Evolutionary conservation across 2,888 invertebrate genomes (phyloP).

Genomic region (Coleophora deauratella): DNA sequence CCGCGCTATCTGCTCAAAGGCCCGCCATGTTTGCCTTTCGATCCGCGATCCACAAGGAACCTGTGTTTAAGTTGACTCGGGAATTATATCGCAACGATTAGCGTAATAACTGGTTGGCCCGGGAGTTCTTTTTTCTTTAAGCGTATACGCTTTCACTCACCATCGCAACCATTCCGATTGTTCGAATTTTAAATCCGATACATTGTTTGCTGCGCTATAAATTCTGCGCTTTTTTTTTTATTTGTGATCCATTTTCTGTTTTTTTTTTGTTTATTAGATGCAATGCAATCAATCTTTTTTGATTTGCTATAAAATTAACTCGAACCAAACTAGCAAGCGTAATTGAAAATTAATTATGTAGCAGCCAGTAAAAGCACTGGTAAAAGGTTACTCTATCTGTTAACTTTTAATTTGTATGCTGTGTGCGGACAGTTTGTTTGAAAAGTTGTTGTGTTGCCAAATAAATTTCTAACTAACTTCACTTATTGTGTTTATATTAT

Average conservation of each 20-base stretch:
- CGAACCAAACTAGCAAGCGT: not conserved
- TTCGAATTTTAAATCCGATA: slow-evolving; percentile 30
- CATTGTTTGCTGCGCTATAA: slow-evolving; percentile 61
- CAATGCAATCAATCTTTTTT: slow-evolving; percentile 30
- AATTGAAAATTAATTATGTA: not conserved
- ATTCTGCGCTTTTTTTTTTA: slow-evolving; percentile 48
- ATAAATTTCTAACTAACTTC: no score
- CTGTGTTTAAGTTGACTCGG: slow-evolving; percentile 74
- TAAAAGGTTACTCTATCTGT: no score
- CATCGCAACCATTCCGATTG: slow-evolving; percentile 47
- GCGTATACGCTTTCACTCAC: slow-evolving; percentile 51
- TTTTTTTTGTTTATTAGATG: no score
- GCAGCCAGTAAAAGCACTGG: not conserved
- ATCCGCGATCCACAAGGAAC: slow-evolving; percentile 69
- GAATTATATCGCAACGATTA: slow-evolving; percentile 74
- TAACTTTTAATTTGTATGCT: no score
- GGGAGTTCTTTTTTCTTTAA: slow-evolving; percentile 61
- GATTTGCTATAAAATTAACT: slow-evolving; percentile 19
- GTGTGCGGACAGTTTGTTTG: no score
- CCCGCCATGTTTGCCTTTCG: slow-evolving; percentile 75
- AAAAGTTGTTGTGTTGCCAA: no score
- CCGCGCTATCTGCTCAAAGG: slow-evolving; percentile 61
- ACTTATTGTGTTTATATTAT: no score
- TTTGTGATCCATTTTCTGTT: slow-evolving; percentile 39
- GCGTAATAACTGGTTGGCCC: slow-evolving; percentile 72